Percentiles rank a stretch among this genome's conserved stretches.
Conservation (phyloP, 1,140 invertebrate species). For the Probaryconus sp. region DNA sequence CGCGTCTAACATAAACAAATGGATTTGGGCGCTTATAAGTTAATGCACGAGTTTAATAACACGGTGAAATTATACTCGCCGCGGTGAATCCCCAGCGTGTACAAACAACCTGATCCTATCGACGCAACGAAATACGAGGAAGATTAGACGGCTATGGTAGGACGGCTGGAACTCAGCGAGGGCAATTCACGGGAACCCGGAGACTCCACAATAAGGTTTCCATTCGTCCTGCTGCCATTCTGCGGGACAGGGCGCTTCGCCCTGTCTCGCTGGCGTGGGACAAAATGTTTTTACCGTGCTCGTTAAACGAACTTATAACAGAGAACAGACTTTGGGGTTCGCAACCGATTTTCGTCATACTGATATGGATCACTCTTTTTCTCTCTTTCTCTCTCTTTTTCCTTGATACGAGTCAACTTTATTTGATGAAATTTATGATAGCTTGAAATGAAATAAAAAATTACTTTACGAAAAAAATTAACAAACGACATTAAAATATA, state of each 20-base stretch:
- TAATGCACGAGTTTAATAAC: conserved; percentile 60
- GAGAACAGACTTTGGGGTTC: conserved; percentile 38
- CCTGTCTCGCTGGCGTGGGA: too few species aligned
- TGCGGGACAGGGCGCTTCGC: too few species aligned
- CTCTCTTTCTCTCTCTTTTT: too few species aligned
- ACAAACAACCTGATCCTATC: conserved; percentile 65
- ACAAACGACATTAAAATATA: too few species aligned
- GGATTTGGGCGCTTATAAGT: conserved; percentile 27
- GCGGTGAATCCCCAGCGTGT: conserved; percentile 61
- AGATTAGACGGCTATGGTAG: conserved; percentile 60
- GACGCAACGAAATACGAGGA: conserved; percentile 61
- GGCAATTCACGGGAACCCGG: conserved; percentile 59
- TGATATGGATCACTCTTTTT: too few species aligned
- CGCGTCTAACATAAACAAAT: conserved; percentile 1
- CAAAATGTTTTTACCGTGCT: conserved; percentile 55
- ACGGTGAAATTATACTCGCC: conserved; percentile 56
- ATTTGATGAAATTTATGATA: too few species aligned
- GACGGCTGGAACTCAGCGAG: conserved; percentile 48
- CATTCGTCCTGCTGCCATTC: conserved; percentile 59
- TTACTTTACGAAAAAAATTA: too few species aligned
- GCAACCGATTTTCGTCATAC: conserved; percentile 34
- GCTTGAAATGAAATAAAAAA: too few species aligned
- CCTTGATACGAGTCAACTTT: too few species aligned
- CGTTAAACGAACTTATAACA: conserved; percentile 49
- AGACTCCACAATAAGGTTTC: conserved; percentile 61